Conservation (phyloP, 35 echinoderm and acorn worm genomes). For the Amphiura filiformis region DNA sequence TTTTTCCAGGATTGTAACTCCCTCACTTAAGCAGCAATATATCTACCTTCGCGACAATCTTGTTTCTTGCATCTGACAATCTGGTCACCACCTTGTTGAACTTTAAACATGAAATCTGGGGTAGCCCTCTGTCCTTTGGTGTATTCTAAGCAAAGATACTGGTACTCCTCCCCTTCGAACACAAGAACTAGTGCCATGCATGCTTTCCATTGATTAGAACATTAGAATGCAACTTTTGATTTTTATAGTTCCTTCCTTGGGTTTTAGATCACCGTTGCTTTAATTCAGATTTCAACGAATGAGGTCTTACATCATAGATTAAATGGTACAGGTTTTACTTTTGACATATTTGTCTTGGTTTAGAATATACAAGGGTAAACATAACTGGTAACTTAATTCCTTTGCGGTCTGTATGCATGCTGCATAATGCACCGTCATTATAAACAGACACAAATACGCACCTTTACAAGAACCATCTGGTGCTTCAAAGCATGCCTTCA, state of each 20-base stretch:
- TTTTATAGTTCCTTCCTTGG: not conserved
- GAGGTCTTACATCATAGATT: too few relatives aligned
- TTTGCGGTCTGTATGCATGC: not conserved
- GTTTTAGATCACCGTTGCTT: too few relatives aligned
- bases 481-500: constrained; percentile 61
- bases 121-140: constrained; percentile 70
- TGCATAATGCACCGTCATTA: not conserved
- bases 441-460: constrained; percentile 1
- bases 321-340: too few relatives aligned
- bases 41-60: constrained; percentile 73
- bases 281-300: too few relatives aligned
- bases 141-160: constrained; percentile 77
- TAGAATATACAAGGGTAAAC: too few relatives aligned
- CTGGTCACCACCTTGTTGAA: constrained; percentile 48
- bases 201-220: constrained; percentile 22
- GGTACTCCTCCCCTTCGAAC: constrained; percentile 69
- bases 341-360: too few relatives aligned
- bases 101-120: constrained; percentile 73
- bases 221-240: not conserved
- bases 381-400: too few relatives aligned
- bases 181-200: constrained; percentile 43
- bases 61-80: constrained; percentile 66
- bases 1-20: too few relatives aligned
- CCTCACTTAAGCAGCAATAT: too few relatives aligned
- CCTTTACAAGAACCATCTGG: constrained; percentile 79